Evolutionary conservation across 2,113 vertebrate species (phyloP).

Genomic region (Tragelaphus strepsiceros): DNA sequence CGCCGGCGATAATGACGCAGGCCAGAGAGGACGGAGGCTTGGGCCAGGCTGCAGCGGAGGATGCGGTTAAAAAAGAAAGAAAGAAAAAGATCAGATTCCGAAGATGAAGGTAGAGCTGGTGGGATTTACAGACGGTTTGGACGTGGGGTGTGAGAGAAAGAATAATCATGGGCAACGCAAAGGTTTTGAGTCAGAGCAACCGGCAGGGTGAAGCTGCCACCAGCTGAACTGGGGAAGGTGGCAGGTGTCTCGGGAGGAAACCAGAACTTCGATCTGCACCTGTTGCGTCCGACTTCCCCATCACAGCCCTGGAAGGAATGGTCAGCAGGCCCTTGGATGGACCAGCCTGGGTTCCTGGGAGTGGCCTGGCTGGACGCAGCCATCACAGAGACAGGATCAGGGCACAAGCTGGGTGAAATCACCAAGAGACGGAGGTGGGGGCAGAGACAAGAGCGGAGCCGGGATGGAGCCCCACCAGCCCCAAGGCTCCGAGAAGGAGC

Average conservation of each 20-base stretch:
- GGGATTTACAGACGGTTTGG: background rate
- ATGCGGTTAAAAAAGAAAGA: background rate
- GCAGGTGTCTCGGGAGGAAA: background rate
- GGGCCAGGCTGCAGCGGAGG: background rate
- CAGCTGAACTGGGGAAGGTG: background rate
- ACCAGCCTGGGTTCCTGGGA: background rate
- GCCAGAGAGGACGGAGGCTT: background rate
- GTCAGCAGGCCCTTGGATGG: background rate
- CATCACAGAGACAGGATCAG: background rate
- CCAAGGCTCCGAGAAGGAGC: background rate
- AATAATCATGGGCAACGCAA: background rate
- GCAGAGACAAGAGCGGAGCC: background rate
- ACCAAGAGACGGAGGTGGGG: background rate
- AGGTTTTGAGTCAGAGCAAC: background rate
- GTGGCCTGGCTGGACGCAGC: background rate
- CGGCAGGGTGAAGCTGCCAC: background rate
- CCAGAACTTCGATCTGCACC: background rate
- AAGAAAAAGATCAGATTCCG: background rate
- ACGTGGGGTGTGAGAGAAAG: background rate
- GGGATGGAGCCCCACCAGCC: background rate
- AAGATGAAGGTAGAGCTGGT: background rate
- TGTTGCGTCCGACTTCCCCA: background rate
- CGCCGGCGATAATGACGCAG: background rate
- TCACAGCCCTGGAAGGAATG: background rate
- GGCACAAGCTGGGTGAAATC: background rate